These are phyloP conservation scores for Dasypolia templi DNA, from an alignment of 2,888 invertebrate genomes.

Conservation along the genomic window DNA sequence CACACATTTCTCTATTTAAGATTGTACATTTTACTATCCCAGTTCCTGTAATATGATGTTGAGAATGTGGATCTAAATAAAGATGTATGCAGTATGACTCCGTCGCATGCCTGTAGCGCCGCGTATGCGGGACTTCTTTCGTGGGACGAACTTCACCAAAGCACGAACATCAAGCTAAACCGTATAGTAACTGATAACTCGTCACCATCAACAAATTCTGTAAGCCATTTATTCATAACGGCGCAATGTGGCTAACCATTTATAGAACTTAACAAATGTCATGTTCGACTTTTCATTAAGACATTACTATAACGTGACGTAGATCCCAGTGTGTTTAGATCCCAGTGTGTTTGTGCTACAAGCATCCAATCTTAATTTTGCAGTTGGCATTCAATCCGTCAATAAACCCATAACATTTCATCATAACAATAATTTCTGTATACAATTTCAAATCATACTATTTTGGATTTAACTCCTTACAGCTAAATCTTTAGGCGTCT, in stretches of 20 bases:
- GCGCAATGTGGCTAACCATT: neutral
- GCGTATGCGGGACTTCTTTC: no score
- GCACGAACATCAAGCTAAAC: neutral
- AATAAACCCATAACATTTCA: neutral
- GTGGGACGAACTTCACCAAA: no score
- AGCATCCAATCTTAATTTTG: neutral
- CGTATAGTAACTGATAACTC: neutral
- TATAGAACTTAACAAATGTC: neutral
- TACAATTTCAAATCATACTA: constrained; percentile 41
- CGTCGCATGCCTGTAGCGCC: no score
- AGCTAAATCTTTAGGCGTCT: constrained; percentile 51
- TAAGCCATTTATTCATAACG: neutral
- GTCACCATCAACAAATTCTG: neutral
- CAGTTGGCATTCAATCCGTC: constrained; percentile 9
- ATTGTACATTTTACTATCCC: no score
- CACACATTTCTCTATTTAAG: no score
- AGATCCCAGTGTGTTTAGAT: no score
- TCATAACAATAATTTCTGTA: constrained; percentile 47
- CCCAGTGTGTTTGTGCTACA: neutral
- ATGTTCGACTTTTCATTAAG: neutral
- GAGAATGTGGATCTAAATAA: no score
- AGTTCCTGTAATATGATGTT: no score
- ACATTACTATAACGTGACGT: neutral
- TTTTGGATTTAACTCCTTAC: constrained; percentile 47
- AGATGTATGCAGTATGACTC: no score